Evolutionary conservation across 2,113 vertebrate species (phyloP), one percentile per base, ranked within the genome.

Genomic region (Malurus elegans): DNA sequence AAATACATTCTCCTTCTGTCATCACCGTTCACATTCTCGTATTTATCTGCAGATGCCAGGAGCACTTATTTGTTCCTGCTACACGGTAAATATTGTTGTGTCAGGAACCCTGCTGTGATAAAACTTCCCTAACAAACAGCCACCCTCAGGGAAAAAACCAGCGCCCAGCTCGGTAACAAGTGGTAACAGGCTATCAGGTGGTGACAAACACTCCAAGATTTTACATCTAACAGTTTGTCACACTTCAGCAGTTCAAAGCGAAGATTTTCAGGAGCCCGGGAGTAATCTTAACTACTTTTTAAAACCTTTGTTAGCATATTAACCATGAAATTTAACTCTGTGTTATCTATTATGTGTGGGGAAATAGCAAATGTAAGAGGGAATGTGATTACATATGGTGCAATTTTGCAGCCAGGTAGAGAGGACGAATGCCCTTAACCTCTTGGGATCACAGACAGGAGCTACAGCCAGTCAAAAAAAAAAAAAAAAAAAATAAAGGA

Each of bases 1-100:
- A 95, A 95, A 91, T 95, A 90, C 75, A 84, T 83, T 95, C 82
- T 64, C 47, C 56, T 85, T 56, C 87, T 94, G 92, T 93, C 93
- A 94, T 86, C 86, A 13, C 75, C 80, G 79, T 57, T 86, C 79
- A 64, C 47, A 67, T 88, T 83, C 79, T 86, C 19, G 17, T 79
- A 65, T 96, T 94, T 95, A 95, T 91, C 84, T 92, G 82, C 88
- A 95, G 88, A 93, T 86, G 88, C 75, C 90, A 86, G 31, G 72
- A 96, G 60, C 75, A 76, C 54, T 93, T 88, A 85, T 61, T 91
- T 95, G 71, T 56, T 92, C 92, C 67, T 79, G 82, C 72, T 86
- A 8, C 73, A 88, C 0, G 3, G 71, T 80, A 88, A 94, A 94
- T 57, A 72, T 23, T 42, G 72, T 80, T 48, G 64, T 90, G 82